These are phyloP conservation scores for Drosophila punjabiensis DNA, from an alignment of 1,140 invertebrate species.

Conservation along the genomic window DNA sequence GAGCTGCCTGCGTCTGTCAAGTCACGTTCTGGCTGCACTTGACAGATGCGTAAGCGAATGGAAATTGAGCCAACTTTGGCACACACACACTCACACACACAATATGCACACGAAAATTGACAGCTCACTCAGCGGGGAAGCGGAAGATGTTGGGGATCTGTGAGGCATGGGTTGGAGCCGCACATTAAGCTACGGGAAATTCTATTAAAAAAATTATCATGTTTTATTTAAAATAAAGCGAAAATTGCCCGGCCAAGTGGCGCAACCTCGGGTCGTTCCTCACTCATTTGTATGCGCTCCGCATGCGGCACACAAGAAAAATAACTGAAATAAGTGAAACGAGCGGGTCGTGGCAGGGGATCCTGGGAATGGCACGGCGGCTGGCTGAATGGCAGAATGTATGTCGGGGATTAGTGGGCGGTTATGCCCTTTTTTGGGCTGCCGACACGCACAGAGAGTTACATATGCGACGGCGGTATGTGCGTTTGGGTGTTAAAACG, in stretches of 20 bases:
- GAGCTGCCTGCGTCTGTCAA: conserved; percentile 29
- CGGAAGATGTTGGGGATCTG: not conserved
- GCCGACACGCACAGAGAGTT: conserved; percentile 58
- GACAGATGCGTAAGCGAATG: conserved; percentile 40
- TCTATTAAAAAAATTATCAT: conserved; percentile 73
- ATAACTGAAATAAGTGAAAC: conserved; percentile 74
- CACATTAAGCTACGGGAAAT: conserved; percentile 50
- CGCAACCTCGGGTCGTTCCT: conserved; percentile 1
- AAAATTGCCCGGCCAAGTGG: conserved; percentile 42
- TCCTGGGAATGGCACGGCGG: conserved; percentile 6
- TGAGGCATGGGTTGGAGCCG: not conserved
- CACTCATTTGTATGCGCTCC: conserved; percentile 72
- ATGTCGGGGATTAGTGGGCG: conserved; percentile 48
- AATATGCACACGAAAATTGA: conserved; percentile 35
- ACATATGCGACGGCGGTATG: conserved; percentile 47
- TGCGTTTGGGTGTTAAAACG: conserved; percentile 75
- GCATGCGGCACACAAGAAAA: conserved; percentile 62
- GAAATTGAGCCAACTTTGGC: conserved; percentile 53
- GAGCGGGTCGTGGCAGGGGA: conserved; percentile 25
- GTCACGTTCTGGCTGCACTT: conserved; percentile 48
- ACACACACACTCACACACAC: not conserved
- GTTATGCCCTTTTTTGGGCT: conserved; percentile 37
- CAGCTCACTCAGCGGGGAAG: conserved; percentile 39
- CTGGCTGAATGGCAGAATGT: conserved; percentile 11
- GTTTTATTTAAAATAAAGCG: conserved; percentile 70